These are phyloP conservation scores for Lasioglossum oenotherae DNA, from an alignment of 2,888 invertebrate species.

Conservation along the genomic window DNA sequence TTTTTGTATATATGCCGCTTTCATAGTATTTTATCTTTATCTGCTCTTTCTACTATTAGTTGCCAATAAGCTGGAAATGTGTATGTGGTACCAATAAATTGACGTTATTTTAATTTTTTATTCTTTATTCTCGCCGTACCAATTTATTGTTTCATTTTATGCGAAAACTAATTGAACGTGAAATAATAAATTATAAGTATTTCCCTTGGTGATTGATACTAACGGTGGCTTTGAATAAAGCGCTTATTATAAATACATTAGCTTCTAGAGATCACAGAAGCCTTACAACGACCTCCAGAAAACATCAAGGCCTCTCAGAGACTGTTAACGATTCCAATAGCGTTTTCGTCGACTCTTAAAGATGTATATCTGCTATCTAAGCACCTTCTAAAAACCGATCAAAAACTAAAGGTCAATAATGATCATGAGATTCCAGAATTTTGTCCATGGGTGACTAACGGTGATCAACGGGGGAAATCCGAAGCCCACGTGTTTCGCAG, in stretches of 20 bases:
- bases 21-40: background rate
- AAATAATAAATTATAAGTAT: background rate
- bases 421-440: background rate
- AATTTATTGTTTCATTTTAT: background rate
- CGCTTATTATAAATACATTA: conserved; percentile 10
- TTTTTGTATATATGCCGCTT: background rate
- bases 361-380: background rate
- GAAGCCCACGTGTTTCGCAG: background rate
- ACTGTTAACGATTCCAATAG: background rate
- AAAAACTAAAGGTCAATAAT: background rate
- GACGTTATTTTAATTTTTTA: conserved; percentile 14
- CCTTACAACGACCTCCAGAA: background rate
- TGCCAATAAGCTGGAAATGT: conserved; percentile 10
- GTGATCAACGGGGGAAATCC: background rate
- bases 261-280: conserved; percentile 2
- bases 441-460: background rate
- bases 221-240: background rate
- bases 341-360: background rate
- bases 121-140: background rate
- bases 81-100: conserved; percentile 13
- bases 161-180: background rate
- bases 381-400: background rate
- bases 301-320: background rate
- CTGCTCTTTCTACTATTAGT: background rate
- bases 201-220: background rate